Percentiles rank a stretch among this genome's conserved stretches.
Evolutionary conservation across 2,113 vertebrate genomes (phyloP).

Genomic region (Hiodon alosoides): DNA sequence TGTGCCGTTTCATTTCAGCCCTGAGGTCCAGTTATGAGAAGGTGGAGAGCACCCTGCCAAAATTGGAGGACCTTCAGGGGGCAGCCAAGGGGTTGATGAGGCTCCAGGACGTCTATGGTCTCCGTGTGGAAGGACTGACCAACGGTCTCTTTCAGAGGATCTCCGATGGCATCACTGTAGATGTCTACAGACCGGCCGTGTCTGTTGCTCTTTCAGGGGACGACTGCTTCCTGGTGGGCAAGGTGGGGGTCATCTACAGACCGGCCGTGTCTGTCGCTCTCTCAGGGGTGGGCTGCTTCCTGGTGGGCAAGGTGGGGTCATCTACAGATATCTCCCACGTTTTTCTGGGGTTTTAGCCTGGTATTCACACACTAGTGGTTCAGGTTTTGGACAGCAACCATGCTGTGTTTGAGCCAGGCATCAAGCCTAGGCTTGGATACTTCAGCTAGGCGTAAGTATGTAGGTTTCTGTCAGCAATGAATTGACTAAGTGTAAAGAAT

Average conservation of each 20-base stretch:
- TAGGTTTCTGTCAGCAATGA: too few relatives aligned
- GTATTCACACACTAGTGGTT: too few relatives aligned
- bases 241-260: constrained; percentile 71
- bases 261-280: constrained; percentile 58
- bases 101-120: constrained; percentile 83
- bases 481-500: too few relatives aligned
- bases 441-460: too few relatives aligned
- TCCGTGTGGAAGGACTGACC: constrained; percentile 71
- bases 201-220: constrained; percentile 71
- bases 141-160: constrained; percentile 69
- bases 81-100: constrained; percentile 81
- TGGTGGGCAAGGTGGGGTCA: constrained; percentile 46
- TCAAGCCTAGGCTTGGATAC: too few relatives aligned
- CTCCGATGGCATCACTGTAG: constrained; percentile 30
- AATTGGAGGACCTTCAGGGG: constrained; percentile 76
- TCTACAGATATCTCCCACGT: too few relatives aligned
- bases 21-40: constrained; percentile 68
- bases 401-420: too few relatives aligned
- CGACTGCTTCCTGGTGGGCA: constrained; percentile 89
- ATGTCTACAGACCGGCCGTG: constrained; percentile 64
- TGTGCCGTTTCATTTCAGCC: constrained; percentile 51
- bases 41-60: constrained; percentile 68
- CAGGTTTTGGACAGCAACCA: too few relatives aligned
- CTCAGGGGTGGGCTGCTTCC: background rate
- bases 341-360: too few relatives aligned